Conservation (phyloP, 2,888 invertebrate species). For the Drosophila macrospina region DNA sequence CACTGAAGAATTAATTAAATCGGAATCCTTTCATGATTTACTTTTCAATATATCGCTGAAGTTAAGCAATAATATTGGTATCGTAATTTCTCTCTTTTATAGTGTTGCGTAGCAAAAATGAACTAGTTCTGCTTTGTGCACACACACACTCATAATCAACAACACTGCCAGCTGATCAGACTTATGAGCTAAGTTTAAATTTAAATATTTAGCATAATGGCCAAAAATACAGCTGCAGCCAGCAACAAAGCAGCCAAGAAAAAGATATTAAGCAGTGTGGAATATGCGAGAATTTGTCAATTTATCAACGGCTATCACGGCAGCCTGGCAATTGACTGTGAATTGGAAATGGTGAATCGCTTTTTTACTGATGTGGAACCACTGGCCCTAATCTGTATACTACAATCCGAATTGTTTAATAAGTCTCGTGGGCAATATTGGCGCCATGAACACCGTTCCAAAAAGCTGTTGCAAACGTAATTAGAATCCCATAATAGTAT, state of each 20-base stretch:
- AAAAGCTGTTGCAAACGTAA: constrained; percentile 85
- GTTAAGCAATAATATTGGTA: too few relatives aligned
- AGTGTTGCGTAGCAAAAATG: background rate
- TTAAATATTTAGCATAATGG: constrained; percentile 33
- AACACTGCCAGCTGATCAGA: constrained; percentile 20
- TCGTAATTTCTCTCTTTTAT: too few relatives aligned
- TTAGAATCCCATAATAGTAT: constrained; percentile 9
- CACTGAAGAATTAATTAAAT: too few relatives aligned
- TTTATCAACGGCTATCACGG: constrained; percentile 86
- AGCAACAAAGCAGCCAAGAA: constrained; percentile 31
- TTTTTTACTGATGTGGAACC: constrained; percentile 87
- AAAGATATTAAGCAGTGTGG: constrained; percentile 67
- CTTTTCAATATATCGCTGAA: too few relatives aligned
- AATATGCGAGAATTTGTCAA: constrained; percentile 72
- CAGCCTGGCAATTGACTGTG: constrained; percentile 88
- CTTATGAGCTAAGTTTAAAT: constrained; percentile 5
- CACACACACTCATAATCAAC: background rate
- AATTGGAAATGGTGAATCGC: constrained; percentile 87
- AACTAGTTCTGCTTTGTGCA: constrained; percentile 8
- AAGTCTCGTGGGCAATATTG: constrained; percentile 88
- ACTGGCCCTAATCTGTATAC: constrained; percentile 89
- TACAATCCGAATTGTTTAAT: constrained; percentile 88
- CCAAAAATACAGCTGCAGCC: constrained; percentile 1
- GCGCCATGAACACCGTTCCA: constrained; percentile 87
- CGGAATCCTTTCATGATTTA: too few relatives aligned